phyloP scores from a whole-genome alignment of 2,888 invertebrate genomes.

The Harpagoxenus sublaevis region DNA sequence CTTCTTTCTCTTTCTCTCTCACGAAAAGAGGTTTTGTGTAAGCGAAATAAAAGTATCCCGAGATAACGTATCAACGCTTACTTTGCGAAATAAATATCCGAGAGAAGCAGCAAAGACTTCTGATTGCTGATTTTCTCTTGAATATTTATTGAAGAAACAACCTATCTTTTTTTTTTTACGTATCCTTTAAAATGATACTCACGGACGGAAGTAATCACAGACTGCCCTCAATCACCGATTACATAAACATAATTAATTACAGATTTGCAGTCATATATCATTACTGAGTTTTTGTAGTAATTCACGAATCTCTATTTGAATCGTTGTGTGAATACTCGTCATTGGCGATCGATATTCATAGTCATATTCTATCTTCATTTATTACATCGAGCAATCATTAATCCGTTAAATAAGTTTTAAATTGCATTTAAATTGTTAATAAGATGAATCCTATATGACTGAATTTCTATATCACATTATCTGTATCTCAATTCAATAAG shows the following conservation, averaged over 20 bases:
- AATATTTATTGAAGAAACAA: constrained; percentile 11
- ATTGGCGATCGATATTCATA: not conserved
- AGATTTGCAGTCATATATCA: not conserved
- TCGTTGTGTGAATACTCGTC: not conserved
- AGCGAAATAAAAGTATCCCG: constrained; percentile 21
- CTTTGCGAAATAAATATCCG: not conserved
- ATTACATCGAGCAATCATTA: not conserved
- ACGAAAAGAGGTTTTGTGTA: constrained; percentile 10
- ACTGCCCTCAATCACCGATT: not conserved
- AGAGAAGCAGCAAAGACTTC: not conserved
- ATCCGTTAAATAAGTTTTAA: not conserved
- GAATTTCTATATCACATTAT: not conserved
- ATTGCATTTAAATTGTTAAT: constrained; percentile 1
- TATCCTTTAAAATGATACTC: not conserved
- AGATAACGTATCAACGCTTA: constrained; percentile 23
- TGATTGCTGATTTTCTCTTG: not conserved
- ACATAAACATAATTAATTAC: not conserved
- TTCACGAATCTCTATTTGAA: not conserved
- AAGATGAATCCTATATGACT: not conserved
- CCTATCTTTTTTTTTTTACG: constrained; percentile 7
- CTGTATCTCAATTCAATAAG: not conserved
- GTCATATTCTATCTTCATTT: not conserved
- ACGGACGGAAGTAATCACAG: not conserved
- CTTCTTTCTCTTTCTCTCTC: not conserved
- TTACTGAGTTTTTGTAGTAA: not conserved